Evolutionary conservation across 2,888 invertebrate species (phyloP).

Genomic region (Tribolium freemani): DNA sequence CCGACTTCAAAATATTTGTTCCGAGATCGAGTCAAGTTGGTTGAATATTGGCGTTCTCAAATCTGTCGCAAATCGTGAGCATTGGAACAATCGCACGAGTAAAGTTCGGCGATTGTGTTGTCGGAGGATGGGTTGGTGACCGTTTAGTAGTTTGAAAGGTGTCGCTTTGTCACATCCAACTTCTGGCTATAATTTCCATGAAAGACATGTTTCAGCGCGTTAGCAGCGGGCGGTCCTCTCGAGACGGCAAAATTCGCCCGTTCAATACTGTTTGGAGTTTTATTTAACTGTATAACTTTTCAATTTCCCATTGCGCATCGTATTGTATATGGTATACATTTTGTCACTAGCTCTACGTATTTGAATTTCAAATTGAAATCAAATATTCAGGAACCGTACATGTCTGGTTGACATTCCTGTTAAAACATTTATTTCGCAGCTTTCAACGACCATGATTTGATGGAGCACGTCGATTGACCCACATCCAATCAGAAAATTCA

Average conservation of each 20-base stretch:
- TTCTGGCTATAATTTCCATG: constrained; percentile 61
- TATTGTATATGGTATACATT: constrained; percentile 57
- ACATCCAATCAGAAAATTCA: constrained; percentile 55
- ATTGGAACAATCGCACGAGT: not conserved
- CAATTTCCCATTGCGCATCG: constrained; percentile 62
- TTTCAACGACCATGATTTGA: constrained; percentile 55
- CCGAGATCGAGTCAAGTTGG: not conserved
- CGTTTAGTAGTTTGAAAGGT: constrained; percentile 6
- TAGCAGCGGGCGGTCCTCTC: constrained; percentile 55
- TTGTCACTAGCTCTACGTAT: constrained; percentile 58
- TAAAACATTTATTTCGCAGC: constrained; percentile 63
- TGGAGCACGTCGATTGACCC: constrained; percentile 57
- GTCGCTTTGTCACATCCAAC: constrained; percentile 38
- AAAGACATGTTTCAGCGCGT: constrained; percentile 61
- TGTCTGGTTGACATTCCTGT: constrained; percentile 61
- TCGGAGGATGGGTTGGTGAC: not conserved
- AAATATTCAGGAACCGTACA: constrained; percentile 64
- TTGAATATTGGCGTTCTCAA: too few species aligned
- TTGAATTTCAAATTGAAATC: constrained; percentile 67
- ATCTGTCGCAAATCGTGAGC: not conserved
- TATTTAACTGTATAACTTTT: constrained; percentile 66
- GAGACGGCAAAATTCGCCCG: constrained; percentile 54
- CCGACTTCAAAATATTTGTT: not conserved
- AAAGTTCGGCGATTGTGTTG: not conserved
- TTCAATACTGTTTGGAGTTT: constrained; percentile 56